These are phyloP conservation scores for Caenorhabditis inopinata DNA, from an alignment of 1,140 invertebrate species.

Conservation along the genomic window DNA sequence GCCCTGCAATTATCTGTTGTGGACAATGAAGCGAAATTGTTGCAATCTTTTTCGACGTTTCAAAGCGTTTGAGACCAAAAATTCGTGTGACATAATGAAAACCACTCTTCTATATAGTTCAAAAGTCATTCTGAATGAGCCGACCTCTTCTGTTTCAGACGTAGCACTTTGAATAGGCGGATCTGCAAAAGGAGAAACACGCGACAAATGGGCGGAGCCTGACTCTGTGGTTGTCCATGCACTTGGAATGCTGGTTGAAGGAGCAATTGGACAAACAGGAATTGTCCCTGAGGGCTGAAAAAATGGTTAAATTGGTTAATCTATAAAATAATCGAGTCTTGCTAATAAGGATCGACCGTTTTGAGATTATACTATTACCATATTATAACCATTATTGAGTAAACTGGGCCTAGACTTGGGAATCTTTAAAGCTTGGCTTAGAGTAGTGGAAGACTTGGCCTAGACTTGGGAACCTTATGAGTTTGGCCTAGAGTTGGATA, in stretches of 20 bases:
- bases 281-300: background rate
- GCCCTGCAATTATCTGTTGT: background rate
- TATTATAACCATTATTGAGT: too few relatives aligned
- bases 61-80: too few relatives aligned
- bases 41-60: background rate
- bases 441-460: too few relatives aligned
- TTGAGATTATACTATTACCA: too few relatives aligned
- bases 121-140: background rate
- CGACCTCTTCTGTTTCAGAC: conserved; percentile 25
- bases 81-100: too few relatives aligned
- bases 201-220: conserved; percentile 9
- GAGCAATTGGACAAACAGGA: background rate
- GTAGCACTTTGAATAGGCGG: background rate
- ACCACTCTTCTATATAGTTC: too few relatives aligned
- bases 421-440: too few relatives aligned
- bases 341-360: too few relatives aligned
- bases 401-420: too few relatives aligned
- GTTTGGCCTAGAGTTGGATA: too few relatives aligned
- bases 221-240: conserved; percentile 20
- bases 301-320: background rate
- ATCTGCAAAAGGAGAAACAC: background rate
- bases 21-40: too few relatives aligned
- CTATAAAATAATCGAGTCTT: background rate
- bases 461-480: too few relatives aligned
- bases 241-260: background rate